Evolutionary conservation across 2,797 vertebrate species (phyloP).

Genomic region (Prunella strophiata): DNA sequence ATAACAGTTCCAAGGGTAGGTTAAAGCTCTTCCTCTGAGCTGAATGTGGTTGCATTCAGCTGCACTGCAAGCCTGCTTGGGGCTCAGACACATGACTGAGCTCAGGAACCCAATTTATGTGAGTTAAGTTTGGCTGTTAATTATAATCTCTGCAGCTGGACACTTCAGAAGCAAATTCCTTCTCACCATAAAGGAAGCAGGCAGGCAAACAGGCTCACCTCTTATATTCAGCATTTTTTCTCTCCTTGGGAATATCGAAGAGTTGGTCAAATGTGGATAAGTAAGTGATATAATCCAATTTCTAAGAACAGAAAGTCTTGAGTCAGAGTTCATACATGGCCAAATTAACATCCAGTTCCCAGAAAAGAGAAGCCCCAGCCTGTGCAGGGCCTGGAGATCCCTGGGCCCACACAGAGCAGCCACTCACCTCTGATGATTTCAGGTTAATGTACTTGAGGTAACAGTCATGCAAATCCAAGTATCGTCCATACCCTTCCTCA

Average conservation of each 20-base stretch:
- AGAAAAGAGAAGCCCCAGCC: neutral
- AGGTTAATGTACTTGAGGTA: conserved; percentile 97
- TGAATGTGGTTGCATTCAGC: neutral
- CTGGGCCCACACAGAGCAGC: neutral
- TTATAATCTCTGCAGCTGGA: neutral
- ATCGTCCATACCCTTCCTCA: conserved; percentile 96
- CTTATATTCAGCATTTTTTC: conserved; percentile 96
- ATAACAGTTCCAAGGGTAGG: neutral
- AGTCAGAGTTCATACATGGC: neutral
- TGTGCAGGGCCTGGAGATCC: neutral
- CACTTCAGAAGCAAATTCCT: neutral
- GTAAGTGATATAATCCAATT: conserved; percentile 95
- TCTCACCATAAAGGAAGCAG: neutral
- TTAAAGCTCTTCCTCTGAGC: neutral
- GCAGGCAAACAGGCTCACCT: conserved; percentile 77
- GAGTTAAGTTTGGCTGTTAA: neutral
- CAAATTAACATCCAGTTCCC: neutral
- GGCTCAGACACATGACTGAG: neutral
- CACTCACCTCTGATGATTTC: conserved; percentile 88
- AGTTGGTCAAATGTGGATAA: conserved; percentile 96
- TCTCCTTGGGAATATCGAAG: conserved; percentile 96
- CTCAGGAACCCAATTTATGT: neutral
- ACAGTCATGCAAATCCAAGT: conserved; percentile 96
- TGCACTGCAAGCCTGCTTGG: neutral
- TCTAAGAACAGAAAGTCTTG: conserved; percentile 74